Conservation (phyloP, 2,888 invertebrate genomes). For the Hoplodrina blanda region DNA sequence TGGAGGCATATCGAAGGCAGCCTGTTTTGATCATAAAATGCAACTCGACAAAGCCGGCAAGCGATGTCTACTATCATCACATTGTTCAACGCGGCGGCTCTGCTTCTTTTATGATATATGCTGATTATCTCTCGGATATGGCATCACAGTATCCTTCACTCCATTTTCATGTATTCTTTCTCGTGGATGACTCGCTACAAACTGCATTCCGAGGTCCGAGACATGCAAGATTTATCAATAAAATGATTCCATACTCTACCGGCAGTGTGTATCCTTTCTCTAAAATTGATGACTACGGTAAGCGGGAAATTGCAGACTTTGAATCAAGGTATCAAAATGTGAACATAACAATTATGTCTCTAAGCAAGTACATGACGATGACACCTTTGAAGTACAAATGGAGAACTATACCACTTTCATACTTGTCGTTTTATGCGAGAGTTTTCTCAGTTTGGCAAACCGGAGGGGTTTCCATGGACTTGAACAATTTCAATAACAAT, state of each 20-base stretch:
- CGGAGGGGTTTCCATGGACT: slow-evolving; percentile 88
- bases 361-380: slow-evolving; percentile 85
- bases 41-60: slow-evolving; percentile 74
- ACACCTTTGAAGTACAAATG: slow-evolving; percentile 88
- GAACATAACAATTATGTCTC: slow-evolving; percentile 78
- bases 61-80: slow-evolving; percentile 80
- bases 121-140: slow-evolving; percentile 78
- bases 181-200: slow-evolving; percentile 79
- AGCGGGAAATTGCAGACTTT: slow-evolving; percentile 74
- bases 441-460: slow-evolving; percentile 89
- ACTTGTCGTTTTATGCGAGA: slow-evolving; percentile 88
- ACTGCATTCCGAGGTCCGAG: slow-evolving; percentile 63
- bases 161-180: slow-evolving; percentile 78
- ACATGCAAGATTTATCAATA: slow-evolving; percentile 72
- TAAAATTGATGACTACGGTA: slow-evolving; percentile 68
- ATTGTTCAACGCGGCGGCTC: slow-evolving; percentile 73
- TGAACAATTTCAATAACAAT: slow-evolving; percentile 72
- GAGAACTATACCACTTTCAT: slow-evolving; percentile 82
- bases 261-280: slow-evolving; percentile 53
- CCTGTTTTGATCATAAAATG: slow-evolving; percentile 74
- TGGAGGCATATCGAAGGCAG: slow-evolving; percentile 77
- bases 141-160: slow-evolving; percentile 77
- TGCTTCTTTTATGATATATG: slow-evolving; percentile 72
- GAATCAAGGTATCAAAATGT: slow-evolving; percentile 81
- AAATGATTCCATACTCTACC: slow-evolving; percentile 67